Evolutionary conservation across 2,113 vertebrate species (phyloP).

Genomic region (Elaphurus davidianus): DNA sequence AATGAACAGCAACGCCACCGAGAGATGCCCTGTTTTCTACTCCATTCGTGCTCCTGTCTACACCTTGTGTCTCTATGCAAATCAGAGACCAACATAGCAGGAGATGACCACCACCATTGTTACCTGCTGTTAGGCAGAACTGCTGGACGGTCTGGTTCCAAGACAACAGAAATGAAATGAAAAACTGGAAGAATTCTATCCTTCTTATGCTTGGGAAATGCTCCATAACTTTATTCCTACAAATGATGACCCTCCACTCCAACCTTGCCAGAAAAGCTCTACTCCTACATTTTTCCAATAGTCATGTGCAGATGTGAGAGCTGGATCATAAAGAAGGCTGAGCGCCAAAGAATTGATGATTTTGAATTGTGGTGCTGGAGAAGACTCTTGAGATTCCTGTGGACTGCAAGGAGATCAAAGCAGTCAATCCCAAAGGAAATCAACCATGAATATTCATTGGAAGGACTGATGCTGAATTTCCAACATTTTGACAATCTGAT

Average conservation of each 20-base stretch:
- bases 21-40: background rate
- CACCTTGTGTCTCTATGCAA: background rate
- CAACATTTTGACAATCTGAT: background rate
- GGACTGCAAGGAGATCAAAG: background rate
- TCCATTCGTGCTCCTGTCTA: accelerated
- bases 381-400: background rate
- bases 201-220: background rate
- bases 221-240: background rate
- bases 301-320: background rate
- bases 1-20: background rate
- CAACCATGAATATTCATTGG: background rate
- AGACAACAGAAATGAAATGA: background rate
- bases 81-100: background rate
- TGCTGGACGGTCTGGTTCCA: background rate
- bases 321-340: background rate
- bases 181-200: background rate
- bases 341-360: background rate
- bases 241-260: background rate
- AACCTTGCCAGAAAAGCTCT: background rate
- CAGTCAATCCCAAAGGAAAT: background rate
- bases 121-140: background rate
- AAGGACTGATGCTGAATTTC: background rate
- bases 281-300: background rate
- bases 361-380: background rate
- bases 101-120: background rate